Base-by-base conservation (phyloP, 2,113 vertebrate species). In the Penelope pileata region DNA sequence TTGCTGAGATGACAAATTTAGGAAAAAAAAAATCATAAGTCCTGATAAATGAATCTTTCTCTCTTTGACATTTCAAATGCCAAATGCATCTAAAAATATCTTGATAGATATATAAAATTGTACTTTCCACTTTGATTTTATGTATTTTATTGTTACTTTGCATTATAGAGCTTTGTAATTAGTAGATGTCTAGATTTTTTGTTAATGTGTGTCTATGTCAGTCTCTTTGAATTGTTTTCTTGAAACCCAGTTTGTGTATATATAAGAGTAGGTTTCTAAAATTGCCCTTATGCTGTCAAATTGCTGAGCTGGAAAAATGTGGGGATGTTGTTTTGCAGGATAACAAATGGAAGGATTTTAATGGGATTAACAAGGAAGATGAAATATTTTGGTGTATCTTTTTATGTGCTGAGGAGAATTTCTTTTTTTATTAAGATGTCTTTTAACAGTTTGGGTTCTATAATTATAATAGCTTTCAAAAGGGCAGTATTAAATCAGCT, bases 361-460 rank as follows among this genome's bases (percentile, higher is more conserved):
- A 63, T 63, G 18, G 16, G 22, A 69, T 78, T 83, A 74, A 42
- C 45, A 64, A 58, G 29, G 14, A 68, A 70, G 43, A 64, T 34
- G 58, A 91, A 86, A 74, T 74, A 70, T 78, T 64, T 81, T 40
- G 8, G 16, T 80, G 24, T 78, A 89, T 78, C 23, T 23, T 83
- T 87, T 94, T 60, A 47, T 59, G 38, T 27, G 34, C 23, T 42
- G 36, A 50, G 5, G 26, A 88, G 3, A 10, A 67, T 16, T 63
- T 79, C 59, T 36, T 29, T 27, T 7, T 48, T 54, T 24, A 30
- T 67, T 32, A 74, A 47, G 3, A 58, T 86, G 50, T 66, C 10
- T 83, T 69, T 58, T 48, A 76, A n/a, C 11, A 45, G 26, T 18
- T 75, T 64, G 29, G 26, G 23, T 60, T 77, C 60, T 85, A 4